Evolutionary conservation across 2,113 vertebrate genomes (phyloP), one percentile per base, ranked within the genome.

Genomic region (Saimiri boliviensis): DNA sequence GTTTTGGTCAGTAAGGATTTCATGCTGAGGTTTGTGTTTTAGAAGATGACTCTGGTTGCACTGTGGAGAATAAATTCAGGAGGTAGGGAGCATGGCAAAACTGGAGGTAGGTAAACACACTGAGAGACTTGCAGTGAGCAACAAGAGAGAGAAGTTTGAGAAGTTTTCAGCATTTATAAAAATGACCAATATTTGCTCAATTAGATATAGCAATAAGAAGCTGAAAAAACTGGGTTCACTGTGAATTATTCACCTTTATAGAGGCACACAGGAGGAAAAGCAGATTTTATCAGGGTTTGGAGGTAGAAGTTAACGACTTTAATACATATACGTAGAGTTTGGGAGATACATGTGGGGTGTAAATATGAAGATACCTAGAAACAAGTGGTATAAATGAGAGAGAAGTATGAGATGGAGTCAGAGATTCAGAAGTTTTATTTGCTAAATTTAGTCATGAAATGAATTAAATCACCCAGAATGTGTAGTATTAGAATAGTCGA

Each of bases 121-220:
- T 91, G 45, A 81, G 91, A 91, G 37, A 80, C 10, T 88, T 95
- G 27, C 37, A 93, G 19, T 56, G 23, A 76, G 54, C n/a, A 93
- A 58, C 8, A 68, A 95, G n/a, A 84, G 32, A 90, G 17, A 68
- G n/a, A 89, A 76, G 88, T 77, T 21, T 70, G 71, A 83, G 17
- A 92, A 47, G 52, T 37, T 88, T 88, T 88, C 45, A 90, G 77
- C 42, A 47, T 79, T 68, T 58, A 47, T 92, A 93, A 95, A 94
- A 81, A 84, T 70, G 56, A 49, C 32, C 63, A 88, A 45, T 54
- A 88, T 40, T 93, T 63, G 7, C 79, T 74, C 14, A 80, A 63
- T 88, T 91, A 80, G 83, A 86, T n/a, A 96, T 21, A 93, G 71
- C 88, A 84, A 23, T 56, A n/a, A 82, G 11, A 25, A 96, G 77